A percentile compares a stretch with the other conserved stretches of the same genome.
Evolutionary conservation across 2,797 vertebrate species (phyloP).

Genomic region (Gallirallus australis): DNA sequence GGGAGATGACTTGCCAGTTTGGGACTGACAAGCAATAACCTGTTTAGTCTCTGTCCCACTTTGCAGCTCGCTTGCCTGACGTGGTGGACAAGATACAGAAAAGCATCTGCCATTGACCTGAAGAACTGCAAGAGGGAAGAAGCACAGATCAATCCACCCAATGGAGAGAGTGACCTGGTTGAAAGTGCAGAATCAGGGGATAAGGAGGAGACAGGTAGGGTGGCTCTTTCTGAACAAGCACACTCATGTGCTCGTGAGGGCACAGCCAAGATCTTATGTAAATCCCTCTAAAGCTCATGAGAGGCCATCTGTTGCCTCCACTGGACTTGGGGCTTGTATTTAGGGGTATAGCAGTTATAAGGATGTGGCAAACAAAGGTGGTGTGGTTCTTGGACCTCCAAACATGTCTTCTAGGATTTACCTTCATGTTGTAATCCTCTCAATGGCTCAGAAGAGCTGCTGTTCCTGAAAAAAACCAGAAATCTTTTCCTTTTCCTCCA

Average conservation of each 20-base stretch:
- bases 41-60: not conserved
- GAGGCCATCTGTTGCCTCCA: not conserved
- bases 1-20: not conserved
- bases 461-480: not conserved
- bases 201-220: conserved; percentile 34
- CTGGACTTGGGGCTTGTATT: not conserved
- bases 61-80: conserved; percentile 82
- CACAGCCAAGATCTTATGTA: not conserved
- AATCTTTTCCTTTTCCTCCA: not conserved
- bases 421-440: not conserved
- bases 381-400: not conserved
- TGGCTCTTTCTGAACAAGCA: not conserved
- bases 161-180: fast-evolving
- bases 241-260: fast-evolving
- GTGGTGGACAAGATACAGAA: conserved; percentile 84
- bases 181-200: not conserved
- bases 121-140: not conserved
- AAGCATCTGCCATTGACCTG: conserved; percentile 24
- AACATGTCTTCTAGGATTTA: not conserved
- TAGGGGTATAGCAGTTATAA: fast-evolving
- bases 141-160: not conserved
- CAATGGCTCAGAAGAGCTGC: not conserved
- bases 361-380: not conserved
- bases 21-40: not conserved
- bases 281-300: not conserved